Base-by-base conservation (phyloP, 2,797 vertebrate genomes). In the Clarias platycephalus region DNA sequence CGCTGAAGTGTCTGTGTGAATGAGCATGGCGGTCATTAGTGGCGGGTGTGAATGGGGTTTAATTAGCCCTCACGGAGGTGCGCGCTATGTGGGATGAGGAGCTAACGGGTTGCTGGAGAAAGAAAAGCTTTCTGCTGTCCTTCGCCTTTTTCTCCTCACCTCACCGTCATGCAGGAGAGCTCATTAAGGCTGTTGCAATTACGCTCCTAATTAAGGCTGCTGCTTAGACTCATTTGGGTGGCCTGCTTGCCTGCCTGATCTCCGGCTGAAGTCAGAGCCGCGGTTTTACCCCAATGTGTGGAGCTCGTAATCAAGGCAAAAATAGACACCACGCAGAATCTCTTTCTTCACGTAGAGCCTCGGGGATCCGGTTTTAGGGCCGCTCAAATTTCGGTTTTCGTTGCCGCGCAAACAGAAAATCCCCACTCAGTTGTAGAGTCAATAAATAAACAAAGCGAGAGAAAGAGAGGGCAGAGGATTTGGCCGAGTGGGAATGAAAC, bases 41-140 rank as follows among this genome's bases (percentile, higher is more conserved):
- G 91, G 49, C 44, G 91, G 89, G 92, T 94, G 94, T 94, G 94
- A 95, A 95, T 94, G 90, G 90, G 84, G 89, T 94, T 91, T 95
- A 95, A 95, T 95, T 95, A 95, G 93, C 90, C 93, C 89, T 88
- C 83, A 81, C n/a, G n/a, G 78, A 28, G 78, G 78, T 80, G 88
- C 88, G 88, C 87, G 84, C 84, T 86, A 83, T 83, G 86, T 80
- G 85, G 87, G 87, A 86, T 81, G 62, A 58, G 76, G 87, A 81
- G 83, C 76, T 86, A 90, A 84, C 62, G 83, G 83, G 82, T 82
- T 78, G 86, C 75, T 83, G 88, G 77, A 92, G 90, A 89, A 91
- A 92, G 91, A 89, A 90, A 93, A 90, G 87, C 86, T 85, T 80
- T 87, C 86, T 89, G 86, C 88, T 87, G 87, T 90, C 80, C 90